Base-by-base conservation (phyloP, 1,140 invertebrate genomes). In the Eupeodes corollae region DNA sequence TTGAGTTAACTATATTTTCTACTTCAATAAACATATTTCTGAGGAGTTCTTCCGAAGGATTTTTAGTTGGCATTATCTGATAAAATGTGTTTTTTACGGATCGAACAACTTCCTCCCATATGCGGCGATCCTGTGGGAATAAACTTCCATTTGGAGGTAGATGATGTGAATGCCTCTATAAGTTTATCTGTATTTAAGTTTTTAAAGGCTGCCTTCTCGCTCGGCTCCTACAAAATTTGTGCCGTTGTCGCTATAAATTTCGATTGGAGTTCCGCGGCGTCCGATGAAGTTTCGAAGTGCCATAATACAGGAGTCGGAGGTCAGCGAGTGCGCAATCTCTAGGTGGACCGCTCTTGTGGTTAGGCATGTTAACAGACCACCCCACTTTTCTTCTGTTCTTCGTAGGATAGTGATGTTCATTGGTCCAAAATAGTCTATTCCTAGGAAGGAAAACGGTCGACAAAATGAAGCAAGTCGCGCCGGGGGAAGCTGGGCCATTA, bases 101-200 rank as follows among this genome's bases (percentile, higher is more conserved):
- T n/a, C n/a, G n/a, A n/a, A 68, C 69, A 69, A 73, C 0, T 55
- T 3, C 68, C 68, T 8, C 66, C 66, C 54, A 69, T 65, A 46
- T 71, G 61, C 0, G 67, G 63, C 0, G 57, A 56, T n/a, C 44
- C 35, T 3, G 69, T 68, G 3, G 68, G n/a, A n/a, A n/a, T n/a
- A n/a, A n/a, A n/a, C n/a, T n/a, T n/a, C n/a, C n/a, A n/a, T n/a
- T n/a, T n/a, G 62, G 15, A 62, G 69, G 48, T 64, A 72, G 3
- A 57, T 44, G 61, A 63, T 71, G 6, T 55, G 34, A n/a, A 42
- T 37, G 33, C 37, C n/a, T 39, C 9, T 31, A 39, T 38, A 10
- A 40, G 10, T 33, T 35, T n/a, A 38, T 30, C 13, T 8, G 12
- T 35, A 26, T 38, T 37, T 38, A 47, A 39, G 26, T 47, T 26